These are phyloP conservation scores for Clavelina lepadiformis DNA, from an alignment of 23 tunicate genomes.

Conservation along the genomic window DNA sequence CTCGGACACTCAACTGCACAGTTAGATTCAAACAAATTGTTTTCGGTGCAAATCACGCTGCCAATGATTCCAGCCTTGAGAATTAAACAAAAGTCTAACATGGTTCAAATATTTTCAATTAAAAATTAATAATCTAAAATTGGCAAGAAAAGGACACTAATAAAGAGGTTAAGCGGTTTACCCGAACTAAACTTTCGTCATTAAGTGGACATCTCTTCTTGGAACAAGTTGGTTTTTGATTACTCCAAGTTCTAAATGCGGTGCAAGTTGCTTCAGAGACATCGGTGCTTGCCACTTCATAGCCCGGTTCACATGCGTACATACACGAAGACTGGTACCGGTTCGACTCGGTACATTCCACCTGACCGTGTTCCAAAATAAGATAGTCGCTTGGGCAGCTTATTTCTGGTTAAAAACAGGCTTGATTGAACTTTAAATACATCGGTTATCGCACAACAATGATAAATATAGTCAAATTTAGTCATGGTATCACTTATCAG, in stretches of 20 bases:
- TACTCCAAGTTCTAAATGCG: constrained; percentile 43
- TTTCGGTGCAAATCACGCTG: constrained; percentile 41
- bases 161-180: not conserved
- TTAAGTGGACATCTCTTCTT: constrained; percentile 48
- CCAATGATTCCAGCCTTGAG: constrained; percentile 15
- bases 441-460: too few species aligned
- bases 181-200: constrained; percentile 29
- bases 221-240: constrained; percentile 60
- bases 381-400: constrained; percentile 21
- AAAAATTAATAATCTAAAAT: not conserved
- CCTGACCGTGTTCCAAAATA: constrained; percentile 31
- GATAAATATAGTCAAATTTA: too few species aligned
- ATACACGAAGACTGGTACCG: constrained; percentile 48
- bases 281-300: constrained; percentile 36
- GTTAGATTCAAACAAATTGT: constrained; percentile 32
- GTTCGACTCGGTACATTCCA: constrained; percentile 29
- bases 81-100: not conserved
- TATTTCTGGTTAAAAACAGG: constrained; percentile 17
- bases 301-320: constrained; percentile 60
- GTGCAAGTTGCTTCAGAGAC: constrained; percentile 22
- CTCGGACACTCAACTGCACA: constrained; percentile 43
- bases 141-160: not conserved
- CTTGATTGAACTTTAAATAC: constrained; percentile 1
- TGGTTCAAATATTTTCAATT: not conserved
- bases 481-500: too few species aligned